Percentiles rank a stretch among this genome's conserved stretches.
Evolutionary conservation across 2,888 invertebrate genomes (phyloP).

Genomic region (Muschampia plurimacula): DNA sequence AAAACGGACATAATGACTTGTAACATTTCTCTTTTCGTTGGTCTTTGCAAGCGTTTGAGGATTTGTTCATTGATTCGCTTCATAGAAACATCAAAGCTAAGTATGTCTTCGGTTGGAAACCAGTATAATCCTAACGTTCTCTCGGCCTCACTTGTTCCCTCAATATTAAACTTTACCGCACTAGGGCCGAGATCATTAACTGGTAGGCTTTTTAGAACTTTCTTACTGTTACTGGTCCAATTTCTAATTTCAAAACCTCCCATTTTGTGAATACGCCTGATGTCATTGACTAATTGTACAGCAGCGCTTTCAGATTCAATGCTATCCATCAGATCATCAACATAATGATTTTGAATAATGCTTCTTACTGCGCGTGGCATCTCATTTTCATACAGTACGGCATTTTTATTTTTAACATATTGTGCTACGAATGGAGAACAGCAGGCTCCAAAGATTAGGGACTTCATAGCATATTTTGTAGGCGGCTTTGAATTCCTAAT

Average conservation of each 20-base stretch:
- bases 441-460: slow-evolving; percentile 1
- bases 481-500: not conserved
- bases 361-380: not conserved
- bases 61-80: not conserved
- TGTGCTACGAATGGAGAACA: not conserved
- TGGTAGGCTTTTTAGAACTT: not conserved
- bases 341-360: slow-evolving; percentile 1
- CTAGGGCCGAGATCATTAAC: not conserved
- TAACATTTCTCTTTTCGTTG: not conserved
- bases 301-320: not conserved
- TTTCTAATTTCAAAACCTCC: slow-evolving; percentile 3
- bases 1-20: not conserved
- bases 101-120: not conserved
- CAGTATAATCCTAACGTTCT: slow-evolving; percentile 1
- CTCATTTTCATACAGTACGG: not conserved
- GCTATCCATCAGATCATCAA: not conserved
- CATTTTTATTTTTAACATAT: slow-evolving; percentile 1
- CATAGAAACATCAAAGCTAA: slow-evolving; percentile 2
- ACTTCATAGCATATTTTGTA: not conserved
- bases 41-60: not conserved
- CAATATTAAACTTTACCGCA: not conserved
- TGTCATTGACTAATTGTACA: not conserved
- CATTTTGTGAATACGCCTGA: not conserved
- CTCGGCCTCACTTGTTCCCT: not conserved
- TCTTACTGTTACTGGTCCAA: slow-evolving; percentile 3